phyloP scores from a whole-genome alignment of 2,113 vertebrate genomes.

The Sinosuthora webbiana region DNA sequence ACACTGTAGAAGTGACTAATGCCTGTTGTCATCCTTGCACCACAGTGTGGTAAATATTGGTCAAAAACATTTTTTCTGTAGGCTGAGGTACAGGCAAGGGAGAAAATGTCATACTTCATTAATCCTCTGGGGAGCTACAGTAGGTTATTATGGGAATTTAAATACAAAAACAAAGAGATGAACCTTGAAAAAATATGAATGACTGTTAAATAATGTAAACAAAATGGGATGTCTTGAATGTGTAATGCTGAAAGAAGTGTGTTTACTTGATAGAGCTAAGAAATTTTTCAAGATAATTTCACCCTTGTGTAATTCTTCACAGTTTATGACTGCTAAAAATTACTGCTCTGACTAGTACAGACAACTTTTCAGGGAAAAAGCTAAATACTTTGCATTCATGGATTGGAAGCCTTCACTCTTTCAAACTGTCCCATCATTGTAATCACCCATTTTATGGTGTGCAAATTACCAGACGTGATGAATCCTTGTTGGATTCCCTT shows the following conservation, averaged over 20 bases:
- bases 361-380: not conserved
- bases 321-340: not conserved
- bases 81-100: not conserved
- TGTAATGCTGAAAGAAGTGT: not conserved
- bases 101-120: not conserved
- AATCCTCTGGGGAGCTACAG: not conserved
- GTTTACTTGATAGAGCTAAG: not conserved
- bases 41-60: not conserved
- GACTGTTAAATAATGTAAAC: constrained; percentile 3
- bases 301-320: not conserved
- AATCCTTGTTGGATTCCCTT: not conserved
- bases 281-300: not conserved
- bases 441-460: not conserved
- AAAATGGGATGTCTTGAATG: not conserved
- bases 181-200: not conserved
- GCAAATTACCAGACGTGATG: not conserved
- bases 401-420: not conserved
- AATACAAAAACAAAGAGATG: not conserved
- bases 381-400: not conserved
- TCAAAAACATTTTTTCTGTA: not conserved
- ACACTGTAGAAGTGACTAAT: not conserved
- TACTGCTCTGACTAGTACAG: not conserved
- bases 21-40: not conserved
- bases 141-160: not conserved
- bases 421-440: not conserved